A percentile compares a stretch with the other conserved stretches of the same genome.
phyloP scores from a whole-genome alignment of 2,797 vertebrate species.

The Siniperca obscura region DNA sequence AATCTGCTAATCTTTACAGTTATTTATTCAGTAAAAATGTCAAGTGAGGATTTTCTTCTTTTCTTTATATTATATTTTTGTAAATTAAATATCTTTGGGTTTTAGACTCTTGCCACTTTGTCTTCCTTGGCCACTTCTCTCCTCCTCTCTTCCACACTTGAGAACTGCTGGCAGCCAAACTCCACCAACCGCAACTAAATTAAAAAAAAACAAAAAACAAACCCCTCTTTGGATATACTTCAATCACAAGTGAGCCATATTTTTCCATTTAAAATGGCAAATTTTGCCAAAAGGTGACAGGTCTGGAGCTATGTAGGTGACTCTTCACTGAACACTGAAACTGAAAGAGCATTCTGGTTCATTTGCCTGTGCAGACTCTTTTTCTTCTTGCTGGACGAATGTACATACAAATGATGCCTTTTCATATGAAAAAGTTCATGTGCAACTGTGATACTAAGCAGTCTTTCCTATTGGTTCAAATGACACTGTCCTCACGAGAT shows the following conservation, averaged over 20 bases:
- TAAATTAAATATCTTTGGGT: not conserved
- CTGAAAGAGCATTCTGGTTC: not conserved
- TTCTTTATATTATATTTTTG: not conserved
- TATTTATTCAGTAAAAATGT: not conserved
- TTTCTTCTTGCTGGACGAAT: not conserved
- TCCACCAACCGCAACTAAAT: too few relatives aligned
- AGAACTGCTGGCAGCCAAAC: not conserved
- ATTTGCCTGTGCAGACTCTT: not conserved
- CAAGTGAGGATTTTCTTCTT: not conserved
- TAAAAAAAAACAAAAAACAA: too few relatives aligned
- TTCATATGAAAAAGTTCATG: not conserved
- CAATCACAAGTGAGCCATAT: not conserved
- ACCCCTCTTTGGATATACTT: too few relatives aligned
- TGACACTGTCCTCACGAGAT: not conserved
- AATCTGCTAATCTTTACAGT: not conserved
- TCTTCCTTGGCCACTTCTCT: not conserved
- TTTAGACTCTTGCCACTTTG: not conserved
- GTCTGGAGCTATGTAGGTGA: too few relatives aligned
- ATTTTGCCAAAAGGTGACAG: too few relatives aligned
- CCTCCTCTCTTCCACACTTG: not conserved
- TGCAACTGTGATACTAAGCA: not conserved
- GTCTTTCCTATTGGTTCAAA: not conserved
- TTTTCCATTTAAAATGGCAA: not conserved
- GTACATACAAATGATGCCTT: not conserved
- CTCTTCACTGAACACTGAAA: not conserved